Percentiles rank a stretch among this genome's conserved stretches.
These are phyloP conservation scores for Trissonchulus latispiculum DNA, from an alignment of 2,888 invertebrate genomes.

Conservation along the genomic window DNA sequence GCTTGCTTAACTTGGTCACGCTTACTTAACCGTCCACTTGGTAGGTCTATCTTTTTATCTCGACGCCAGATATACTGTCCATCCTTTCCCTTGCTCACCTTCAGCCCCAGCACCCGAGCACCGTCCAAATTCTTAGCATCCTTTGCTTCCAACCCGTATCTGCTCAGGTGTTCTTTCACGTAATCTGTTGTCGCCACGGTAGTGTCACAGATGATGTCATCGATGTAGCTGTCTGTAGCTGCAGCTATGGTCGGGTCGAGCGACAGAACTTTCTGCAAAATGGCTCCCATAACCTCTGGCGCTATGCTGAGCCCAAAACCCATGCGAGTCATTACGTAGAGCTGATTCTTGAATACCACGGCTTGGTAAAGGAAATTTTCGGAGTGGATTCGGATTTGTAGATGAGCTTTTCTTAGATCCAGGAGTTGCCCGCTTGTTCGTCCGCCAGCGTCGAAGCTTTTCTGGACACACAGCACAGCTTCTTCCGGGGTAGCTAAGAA, in stretches of 20 bases:
- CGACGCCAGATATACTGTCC: neutral
- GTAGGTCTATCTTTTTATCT: neutral
- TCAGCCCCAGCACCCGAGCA: conserved; percentile 8
- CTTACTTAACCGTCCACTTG: neutral
- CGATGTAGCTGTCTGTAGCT: conserved; percentile 14
- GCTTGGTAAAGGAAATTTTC: neutral
- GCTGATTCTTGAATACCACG: conserved; percentile 4
- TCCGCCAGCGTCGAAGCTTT: conserved; percentile 10
- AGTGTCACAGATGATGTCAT: conserved; percentile 9
- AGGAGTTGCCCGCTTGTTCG: neutral
- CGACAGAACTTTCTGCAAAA: neutral
- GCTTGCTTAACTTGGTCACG: neutral
- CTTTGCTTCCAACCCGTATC: conserved; percentile 13
- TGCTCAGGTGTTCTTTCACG: neutral
- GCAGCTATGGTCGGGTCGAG: neutral
- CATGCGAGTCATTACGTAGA: conserved; percentile 6
- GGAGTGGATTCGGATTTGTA: conserved; percentile 7
- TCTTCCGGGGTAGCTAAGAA: conserved; percentile 3
- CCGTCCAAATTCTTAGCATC: neutral
- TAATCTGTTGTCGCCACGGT: neutral
- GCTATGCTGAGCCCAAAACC: conserved; percentile 18
- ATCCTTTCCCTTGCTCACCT: neutral
- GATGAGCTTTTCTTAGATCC: conserved; percentile 10
- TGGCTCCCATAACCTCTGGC: conserved; percentile 15
- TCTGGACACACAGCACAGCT: conserved; percentile 6